Evolutionary conservation across 2,888 invertebrate species (phyloP).

Genomic region (Fissipunctia ypsillon): DNA sequence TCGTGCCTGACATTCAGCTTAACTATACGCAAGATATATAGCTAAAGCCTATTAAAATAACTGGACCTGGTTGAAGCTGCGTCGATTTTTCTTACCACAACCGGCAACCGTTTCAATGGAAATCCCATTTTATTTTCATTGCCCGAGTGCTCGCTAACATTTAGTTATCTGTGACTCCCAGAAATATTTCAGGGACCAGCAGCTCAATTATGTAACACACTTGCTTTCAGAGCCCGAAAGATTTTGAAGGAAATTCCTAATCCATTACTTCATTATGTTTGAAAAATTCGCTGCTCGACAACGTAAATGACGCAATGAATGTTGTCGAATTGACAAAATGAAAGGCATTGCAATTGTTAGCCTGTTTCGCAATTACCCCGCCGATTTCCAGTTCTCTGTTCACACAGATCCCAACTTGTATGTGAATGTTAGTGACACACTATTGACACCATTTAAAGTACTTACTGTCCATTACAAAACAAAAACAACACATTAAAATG

Average conservation of each 20-base stretch:
- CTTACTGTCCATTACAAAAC: conserved; percentile 14
- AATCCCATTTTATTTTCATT: neutral
- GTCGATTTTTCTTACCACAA: neutral
- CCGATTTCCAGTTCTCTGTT: too few species aligned
- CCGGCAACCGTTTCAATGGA: neutral
- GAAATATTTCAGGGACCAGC: neutral
- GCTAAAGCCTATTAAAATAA: neutral
- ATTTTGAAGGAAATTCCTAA: neutral
- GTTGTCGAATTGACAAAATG: neutral
- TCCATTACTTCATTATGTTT: neutral
- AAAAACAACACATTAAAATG: conserved; percentile 36
- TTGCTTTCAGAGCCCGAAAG: too few species aligned
- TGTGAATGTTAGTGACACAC: neutral
- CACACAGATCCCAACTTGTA: neutral
- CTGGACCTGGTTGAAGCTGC: neutral
- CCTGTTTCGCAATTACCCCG: too few species aligned
- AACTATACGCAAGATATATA: neutral
- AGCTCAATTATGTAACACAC: too few species aligned
- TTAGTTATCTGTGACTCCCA: neutral
- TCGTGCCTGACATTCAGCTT: neutral
- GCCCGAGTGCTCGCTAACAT: neutral
- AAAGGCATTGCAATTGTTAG: neutral
- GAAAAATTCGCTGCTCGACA: neutral
- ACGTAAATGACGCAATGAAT: neutral
- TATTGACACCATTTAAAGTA: conserved; percentile 4